These are phyloP conservation scores for Drosophila multiciliata DNA, from an alignment of 2,888 invertebrate species.

Conservation along the genomic window DNA sequence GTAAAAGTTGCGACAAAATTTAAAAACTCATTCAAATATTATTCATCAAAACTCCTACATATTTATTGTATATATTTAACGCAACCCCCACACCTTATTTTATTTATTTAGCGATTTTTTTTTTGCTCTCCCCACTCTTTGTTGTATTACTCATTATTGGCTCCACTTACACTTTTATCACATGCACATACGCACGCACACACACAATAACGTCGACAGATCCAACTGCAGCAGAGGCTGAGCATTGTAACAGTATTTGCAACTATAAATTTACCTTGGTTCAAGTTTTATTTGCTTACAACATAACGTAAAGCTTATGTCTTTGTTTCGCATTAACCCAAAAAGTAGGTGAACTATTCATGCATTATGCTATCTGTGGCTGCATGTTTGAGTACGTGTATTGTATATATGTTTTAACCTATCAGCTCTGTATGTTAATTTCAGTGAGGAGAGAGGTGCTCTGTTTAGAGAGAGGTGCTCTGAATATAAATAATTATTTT, in stretches of 20 bases:
- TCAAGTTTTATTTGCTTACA: constrained; percentile 52
- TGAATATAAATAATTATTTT: constrained; percentile 4
- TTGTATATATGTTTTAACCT: constrained; percentile 20
- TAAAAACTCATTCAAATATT: constrained; percentile 26
- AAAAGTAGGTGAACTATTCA: constrained; percentile 30
- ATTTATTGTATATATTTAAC: constrained; percentile 15
- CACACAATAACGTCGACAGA: constrained; percentile 15
- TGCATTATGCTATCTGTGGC: constrained; percentile 9
- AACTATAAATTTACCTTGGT: constrained; percentile 63
- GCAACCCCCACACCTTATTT: constrained; percentile 48
- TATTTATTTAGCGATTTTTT: constrained; percentile 13
- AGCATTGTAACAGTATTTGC: constrained; percentile 7
- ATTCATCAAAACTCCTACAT: constrained; percentile 26
- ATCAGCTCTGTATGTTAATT: constrained; percentile 26
- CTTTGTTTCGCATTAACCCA: constrained; percentile 24
- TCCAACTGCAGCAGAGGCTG: constrained; percentile 6
- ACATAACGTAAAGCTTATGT: constrained; percentile 23
- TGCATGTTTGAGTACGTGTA: constrained; percentile 28
- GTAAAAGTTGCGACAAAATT: constrained; percentile 55
- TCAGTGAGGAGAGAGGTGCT: too few species aligned
- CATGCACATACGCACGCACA: constrained; percentile 14
- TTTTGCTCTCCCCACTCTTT: constrained; percentile 22
- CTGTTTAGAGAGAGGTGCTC: too few species aligned
- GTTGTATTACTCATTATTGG: constrained; percentile 65
- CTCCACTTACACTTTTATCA: constrained; percentile 57